phyloP scores from a whole-genome alignment of 2,113 vertebrate species.

The Corythornis cristatus region DNA sequence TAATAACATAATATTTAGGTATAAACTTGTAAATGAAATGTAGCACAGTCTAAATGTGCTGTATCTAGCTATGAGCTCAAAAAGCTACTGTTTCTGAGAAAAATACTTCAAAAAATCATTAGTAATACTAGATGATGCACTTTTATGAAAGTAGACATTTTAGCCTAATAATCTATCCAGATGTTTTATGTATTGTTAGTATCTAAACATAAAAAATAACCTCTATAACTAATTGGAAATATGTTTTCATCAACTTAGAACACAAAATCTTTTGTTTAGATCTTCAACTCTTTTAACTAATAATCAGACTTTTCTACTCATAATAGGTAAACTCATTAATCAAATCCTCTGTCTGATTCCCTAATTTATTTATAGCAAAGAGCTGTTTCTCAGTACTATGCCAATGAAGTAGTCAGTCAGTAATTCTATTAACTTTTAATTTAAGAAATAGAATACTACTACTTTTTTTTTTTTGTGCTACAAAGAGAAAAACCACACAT shows the following conservation, averaged over 20 bases:
- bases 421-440: background rate
- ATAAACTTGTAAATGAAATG: background rate
- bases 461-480: background rate
- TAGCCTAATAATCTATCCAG: background rate
- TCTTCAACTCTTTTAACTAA: background rate
- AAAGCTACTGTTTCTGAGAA: background rate
- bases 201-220: background rate
- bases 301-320: background rate
- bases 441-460: background rate
- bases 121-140: background rate
- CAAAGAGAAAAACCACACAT: background rate
- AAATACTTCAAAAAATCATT: background rate
- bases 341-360: background rate
- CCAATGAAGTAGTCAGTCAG: background rate
- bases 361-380: accelerated
- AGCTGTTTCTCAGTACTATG: background rate
- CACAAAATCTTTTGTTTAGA: background rate
- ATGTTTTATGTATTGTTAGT: background rate
- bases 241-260: background rate
- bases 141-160: background rate
- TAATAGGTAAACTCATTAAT: background rate
- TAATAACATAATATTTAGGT: background rate
- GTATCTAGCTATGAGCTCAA: background rate
- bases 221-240: background rate
- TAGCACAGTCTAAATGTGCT: background rate